A percentile compares a stretch with the other conserved stretches of the same genome.
These are phyloP conservation scores for Stictonetta naevosa DNA, from an alignment of 2,113 vertebrate genomes.

Conservation along the genomic window DNA sequence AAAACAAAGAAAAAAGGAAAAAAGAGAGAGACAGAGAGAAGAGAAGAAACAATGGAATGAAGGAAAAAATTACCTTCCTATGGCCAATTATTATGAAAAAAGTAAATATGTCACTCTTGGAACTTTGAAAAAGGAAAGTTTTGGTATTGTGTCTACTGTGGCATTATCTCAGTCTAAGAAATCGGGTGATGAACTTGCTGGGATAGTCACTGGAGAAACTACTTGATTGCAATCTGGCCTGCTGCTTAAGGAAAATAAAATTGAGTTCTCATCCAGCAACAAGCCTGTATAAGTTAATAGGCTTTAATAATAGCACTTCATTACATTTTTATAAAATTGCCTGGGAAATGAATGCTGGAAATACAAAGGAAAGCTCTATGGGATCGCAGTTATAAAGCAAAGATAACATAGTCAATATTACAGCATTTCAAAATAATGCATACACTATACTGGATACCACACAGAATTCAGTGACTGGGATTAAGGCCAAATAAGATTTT, in stretches of 20 bases:
- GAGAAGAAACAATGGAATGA: background rate
- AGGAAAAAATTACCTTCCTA: background rate
- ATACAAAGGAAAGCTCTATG: constrained; percentile 60
- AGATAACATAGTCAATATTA: constrained; percentile 69
- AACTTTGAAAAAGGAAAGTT: constrained; percentile 6
- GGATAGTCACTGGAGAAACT: constrained; percentile 45
- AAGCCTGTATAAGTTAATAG: constrained; percentile 67
- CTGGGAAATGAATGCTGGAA: constrained; percentile 66
- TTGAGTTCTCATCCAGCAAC: constrained; percentile 66
- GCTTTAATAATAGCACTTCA: constrained; percentile 74
- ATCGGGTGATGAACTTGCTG: constrained; percentile 64
- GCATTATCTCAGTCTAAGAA: constrained; percentile 65
- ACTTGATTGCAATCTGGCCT: constrained; percentile 75
- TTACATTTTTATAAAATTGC: constrained; percentile 63
- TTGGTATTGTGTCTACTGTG: constrained; percentile 19
- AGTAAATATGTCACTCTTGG: constrained; percentile 27
- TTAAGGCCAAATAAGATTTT: constrained; percentile 45
- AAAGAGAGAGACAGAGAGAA: background rate
- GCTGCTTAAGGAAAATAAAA: constrained; percentile 68
- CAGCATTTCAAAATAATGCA: constrained; percentile 68
- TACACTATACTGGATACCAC: constrained; percentile 27
- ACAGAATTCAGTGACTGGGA: constrained; percentile 55
- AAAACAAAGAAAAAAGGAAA: background rate
- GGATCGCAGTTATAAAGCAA: constrained; percentile 62
- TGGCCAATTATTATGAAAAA: constrained; percentile 4